These are phyloP conservation scores for Enchytraeus crypticus DNA, from an alignment of 2,888 invertebrate genomes.

Conservation along the genomic window DNA sequence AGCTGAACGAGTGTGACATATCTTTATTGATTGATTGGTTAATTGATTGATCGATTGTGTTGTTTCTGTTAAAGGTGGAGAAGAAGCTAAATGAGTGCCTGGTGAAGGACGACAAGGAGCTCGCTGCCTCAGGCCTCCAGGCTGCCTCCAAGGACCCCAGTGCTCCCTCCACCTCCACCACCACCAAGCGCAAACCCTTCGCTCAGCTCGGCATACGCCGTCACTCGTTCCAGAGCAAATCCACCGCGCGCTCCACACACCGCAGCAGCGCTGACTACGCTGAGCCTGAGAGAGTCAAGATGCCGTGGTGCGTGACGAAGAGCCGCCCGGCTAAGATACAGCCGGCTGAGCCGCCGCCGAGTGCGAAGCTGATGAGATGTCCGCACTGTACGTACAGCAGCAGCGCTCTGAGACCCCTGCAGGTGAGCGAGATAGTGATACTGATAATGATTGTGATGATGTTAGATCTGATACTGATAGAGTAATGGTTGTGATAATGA, in stretches of 20 bases:
- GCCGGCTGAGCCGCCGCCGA: background rate
- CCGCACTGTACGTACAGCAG: slow-evolving; percentile 9
- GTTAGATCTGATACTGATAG: too few species aligned
- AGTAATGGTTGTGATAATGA: too few species aligned
- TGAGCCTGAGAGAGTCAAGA: background rate
- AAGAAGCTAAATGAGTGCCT: background rate
- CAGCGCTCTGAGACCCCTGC: slow-evolving; percentile 1
- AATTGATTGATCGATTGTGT: too few species aligned
- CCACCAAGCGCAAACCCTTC: background rate
- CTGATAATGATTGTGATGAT: too few species aligned
- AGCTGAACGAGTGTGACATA: too few species aligned
- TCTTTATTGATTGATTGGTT: too few species aligned
- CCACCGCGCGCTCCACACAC: background rate
- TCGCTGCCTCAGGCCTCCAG: background rate
- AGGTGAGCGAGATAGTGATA: too few species aligned
- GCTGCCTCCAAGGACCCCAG: background rate
- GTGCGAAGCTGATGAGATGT: background rate
- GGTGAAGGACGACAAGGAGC: background rate
- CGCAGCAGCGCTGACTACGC: background rate
- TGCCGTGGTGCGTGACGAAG: background rate
- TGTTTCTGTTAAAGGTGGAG: too few species aligned
- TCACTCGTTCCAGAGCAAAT: background rate
- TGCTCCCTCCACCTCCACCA: background rate
- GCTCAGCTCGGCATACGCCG: background rate
- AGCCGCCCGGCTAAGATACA: background rate